A percentile compares a stretch with the other conserved stretches of the same genome.
Conservation (phyloP, 2,797 vertebrate species). For the Cyprinella venusta region DNA sequence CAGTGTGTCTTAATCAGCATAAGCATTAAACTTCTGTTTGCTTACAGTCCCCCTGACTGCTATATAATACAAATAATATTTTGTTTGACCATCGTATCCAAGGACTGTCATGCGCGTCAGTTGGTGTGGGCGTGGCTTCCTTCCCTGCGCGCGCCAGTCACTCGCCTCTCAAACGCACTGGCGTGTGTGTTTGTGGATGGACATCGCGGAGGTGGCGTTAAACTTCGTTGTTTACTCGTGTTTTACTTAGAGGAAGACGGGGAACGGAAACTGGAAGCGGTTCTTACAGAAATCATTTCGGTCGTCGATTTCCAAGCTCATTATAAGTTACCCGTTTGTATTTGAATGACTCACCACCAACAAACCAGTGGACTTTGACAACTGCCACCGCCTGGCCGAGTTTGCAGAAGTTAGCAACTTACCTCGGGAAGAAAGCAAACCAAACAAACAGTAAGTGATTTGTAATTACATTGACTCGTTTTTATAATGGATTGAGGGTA, state of each 20-base stretch:
- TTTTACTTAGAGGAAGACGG: not conserved
- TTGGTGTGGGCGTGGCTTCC: slow-evolving; percentile 16
- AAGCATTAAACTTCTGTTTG: too few relatives aligned
- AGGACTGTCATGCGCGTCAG: not conserved
- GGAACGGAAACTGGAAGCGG: not conserved
- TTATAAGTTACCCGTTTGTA: not conserved
- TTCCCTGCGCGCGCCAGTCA: slow-evolving; percentile 1
- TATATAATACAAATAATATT: too few relatives aligned
- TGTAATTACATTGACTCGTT: not conserved
- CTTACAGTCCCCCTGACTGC: too few relatives aligned
- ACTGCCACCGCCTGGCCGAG: not conserved
- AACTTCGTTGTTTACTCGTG: not conserved
- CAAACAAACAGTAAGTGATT: not conserved
- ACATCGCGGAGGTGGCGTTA: too few relatives aligned
- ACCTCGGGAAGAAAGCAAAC: not conserved
- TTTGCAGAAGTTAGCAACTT: slow-evolving; percentile 24
- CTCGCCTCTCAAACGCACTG: not conserved
- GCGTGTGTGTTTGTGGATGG: not conserved
- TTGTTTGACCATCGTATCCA: not conserved
- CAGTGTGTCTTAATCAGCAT: too few relatives aligned
- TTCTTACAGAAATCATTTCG: not conserved
- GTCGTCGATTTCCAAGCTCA: not conserved
- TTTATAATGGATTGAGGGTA: not conserved
- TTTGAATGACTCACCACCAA: not conserved
- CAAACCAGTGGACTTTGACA: slow-evolving; percentile 24